Evolutionary conservation across 1,140 invertebrate genomes (phyloP).

Genomic region (Camponotus vicinus): DNA sequence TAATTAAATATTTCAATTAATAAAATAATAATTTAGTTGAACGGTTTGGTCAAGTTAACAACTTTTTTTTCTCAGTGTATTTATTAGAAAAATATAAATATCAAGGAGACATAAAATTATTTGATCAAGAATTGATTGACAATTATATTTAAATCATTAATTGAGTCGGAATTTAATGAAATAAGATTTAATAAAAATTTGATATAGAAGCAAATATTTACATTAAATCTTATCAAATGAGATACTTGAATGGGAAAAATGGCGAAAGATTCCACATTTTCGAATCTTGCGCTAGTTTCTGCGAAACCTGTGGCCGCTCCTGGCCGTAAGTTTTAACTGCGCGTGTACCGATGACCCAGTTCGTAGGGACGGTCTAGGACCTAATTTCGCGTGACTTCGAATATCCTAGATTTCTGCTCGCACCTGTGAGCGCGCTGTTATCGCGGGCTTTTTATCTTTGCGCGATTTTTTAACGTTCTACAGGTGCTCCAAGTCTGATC

Average conservation of each 20-base stretch:
- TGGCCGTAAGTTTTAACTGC: constrained; percentile 20
- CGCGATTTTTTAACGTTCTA: constrained; percentile 20
- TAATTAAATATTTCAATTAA: too few species aligned
- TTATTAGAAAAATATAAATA: background rate
- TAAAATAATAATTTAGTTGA: too few species aligned
- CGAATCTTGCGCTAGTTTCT: background rate
- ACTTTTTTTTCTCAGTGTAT: too few species aligned
- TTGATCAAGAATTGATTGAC: background rate
- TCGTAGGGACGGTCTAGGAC: constrained; percentile 59
- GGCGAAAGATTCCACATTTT: background rate
- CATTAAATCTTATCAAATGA: background rate
- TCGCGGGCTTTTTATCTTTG: constrained; percentile 31
- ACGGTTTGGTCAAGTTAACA: too few species aligned
- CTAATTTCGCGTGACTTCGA: constrained; percentile 57
- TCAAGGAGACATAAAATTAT: background rate
- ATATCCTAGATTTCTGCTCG: constrained; percentile 52
- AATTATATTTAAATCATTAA: background rate
- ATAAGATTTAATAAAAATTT: background rate
- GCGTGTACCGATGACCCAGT: constrained; percentile 67
- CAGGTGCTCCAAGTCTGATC: constrained; percentile 7
- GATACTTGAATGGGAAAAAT: background rate
- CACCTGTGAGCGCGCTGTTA: constrained; percentile 18
- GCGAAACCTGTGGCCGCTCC: constrained; percentile 5
- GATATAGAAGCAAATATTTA: background rate
- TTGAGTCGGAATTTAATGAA: background rate